Base-by-base conservation (phyloP, 2,797 vertebrate genomes). In the Phylloscopus collybita region DNA sequence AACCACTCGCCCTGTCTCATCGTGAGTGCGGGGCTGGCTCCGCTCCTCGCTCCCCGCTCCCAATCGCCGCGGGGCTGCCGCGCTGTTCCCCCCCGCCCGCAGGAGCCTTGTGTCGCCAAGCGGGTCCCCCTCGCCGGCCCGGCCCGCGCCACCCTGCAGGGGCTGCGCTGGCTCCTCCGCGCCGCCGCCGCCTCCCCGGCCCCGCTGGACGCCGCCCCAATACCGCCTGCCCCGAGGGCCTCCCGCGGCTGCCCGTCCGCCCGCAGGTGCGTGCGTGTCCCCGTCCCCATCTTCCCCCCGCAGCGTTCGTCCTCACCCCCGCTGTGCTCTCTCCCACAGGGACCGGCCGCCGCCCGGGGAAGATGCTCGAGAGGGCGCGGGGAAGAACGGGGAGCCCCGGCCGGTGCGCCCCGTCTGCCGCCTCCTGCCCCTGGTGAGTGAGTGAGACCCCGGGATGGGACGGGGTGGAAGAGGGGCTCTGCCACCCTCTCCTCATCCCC, bases 1-100 rank as follows among this genome's bases (percentile, higher is more conserved):
- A 80, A 66, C 72, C 86, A 65, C 76, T 96, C 94, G 0, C 94
- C 92, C 8, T 94, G 94, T 7, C 94, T 94, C 90, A 76, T 96
- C 38, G 95, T 96, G 94, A 96, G 95, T 90, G 64, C 25, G 19
- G 42, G 32, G 29, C 73, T 10, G 16, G 12, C 30, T 13, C 23
- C 29, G 47, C 10, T n/a, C 50, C 54, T 11, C 32, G 9, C 32
- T 34, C 54, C 22, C 13, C 27, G 11, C 16, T 2, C 36, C 34
- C 50, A 5, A 38, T 38, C 36, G 36, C 36, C 36, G 36, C 36
- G 36, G 36, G 36, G 36, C 36, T 38, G 27, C 16, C 51, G 27
- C 27, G 16, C 50, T 29, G 50, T 29, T 10, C 50, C 27, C 27
- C 51, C 51, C 27, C 51, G 27, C 32, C 36, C 50, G 16, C 86